Evolutionary conservation across 2,888 invertebrate species (phyloP).

Genomic region (Morinoia aosen): DNA sequence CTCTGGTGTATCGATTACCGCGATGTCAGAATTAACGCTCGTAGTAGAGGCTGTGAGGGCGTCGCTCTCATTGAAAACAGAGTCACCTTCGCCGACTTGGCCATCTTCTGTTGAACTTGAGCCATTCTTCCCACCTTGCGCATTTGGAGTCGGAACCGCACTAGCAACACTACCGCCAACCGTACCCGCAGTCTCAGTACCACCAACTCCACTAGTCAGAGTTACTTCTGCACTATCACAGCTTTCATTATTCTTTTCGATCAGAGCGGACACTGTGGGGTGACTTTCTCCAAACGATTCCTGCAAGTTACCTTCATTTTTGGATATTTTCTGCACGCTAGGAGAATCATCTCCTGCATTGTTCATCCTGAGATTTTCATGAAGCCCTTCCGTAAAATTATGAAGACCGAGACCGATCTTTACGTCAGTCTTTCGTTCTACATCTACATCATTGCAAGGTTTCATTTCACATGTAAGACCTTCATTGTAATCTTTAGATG

Average conservation of each 20-base stretch:
- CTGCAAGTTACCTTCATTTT: background rate
- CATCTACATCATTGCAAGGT: background rate
- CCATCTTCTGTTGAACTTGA: background rate
- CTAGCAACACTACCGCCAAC: background rate
- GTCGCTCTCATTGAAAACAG: background rate
- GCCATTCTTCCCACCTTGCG: background rate
- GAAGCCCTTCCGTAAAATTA: background rate
- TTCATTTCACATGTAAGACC: background rate
- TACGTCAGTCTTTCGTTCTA: background rate
- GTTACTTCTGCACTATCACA: background rate
- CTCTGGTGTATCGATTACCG: background rate
- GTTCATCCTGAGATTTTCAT: background rate
- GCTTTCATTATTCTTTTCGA: background rate
- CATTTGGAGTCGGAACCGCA: background rate
- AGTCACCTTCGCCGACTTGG: background rate
- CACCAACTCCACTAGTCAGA: background rate
- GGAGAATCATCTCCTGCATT: background rate
- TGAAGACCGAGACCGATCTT: background rate
- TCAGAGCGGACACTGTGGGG: background rate
- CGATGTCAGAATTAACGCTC: slow-evolving; percentile 20
- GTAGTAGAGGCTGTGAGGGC: slow-evolving; percentile 27
- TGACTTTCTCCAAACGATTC: background rate
- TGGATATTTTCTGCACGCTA: background rate
- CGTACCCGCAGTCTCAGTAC: background rate
- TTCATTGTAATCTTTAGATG: background rate